A percentile compares a stretch with the other conserved stretches of the same genome.
phyloP scores from a whole-genome alignment of 2,797 vertebrate genomes.

The Ctenopoma multispine region DNA sequence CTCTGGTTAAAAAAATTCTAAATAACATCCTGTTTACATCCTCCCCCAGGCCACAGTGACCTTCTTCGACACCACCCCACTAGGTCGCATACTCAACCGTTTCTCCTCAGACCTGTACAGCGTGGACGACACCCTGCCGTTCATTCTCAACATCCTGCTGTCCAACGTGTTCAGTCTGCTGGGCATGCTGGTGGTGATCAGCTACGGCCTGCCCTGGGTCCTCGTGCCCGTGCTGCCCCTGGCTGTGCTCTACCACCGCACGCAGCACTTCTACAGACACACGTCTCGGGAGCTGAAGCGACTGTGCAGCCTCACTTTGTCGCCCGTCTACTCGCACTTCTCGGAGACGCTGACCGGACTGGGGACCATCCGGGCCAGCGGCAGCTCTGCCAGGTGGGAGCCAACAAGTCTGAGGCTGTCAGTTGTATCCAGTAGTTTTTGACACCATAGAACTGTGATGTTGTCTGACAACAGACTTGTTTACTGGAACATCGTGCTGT shows the following conservation, averaged over 20 bases:
- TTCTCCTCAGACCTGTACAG: constrained; percentile 94
- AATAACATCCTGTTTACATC: neutral
- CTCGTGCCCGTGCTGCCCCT: constrained; percentile 88
- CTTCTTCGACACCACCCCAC: constrained; percentile 93
- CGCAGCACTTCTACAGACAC: constrained; percentile 90
- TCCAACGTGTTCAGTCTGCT: constrained; percentile 88
- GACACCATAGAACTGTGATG: neutral
- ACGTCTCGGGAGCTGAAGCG: constrained; percentile 94
- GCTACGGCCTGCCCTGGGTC: constrained; percentile 92
- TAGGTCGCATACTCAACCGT: constrained; percentile 93
- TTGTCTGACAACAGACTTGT: too few relatives aligned
- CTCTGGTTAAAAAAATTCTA: too few relatives aligned
- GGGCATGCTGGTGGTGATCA: constrained; percentile 91
- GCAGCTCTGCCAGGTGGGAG: constrained; percentile 86
- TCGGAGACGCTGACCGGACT: constrained; percentile 94
- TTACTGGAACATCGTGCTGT: too few relatives aligned
- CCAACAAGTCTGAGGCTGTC: too few relatives aligned
- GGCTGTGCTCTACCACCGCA: constrained; percentile 85
- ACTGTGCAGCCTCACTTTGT: constrained; percentile 91
- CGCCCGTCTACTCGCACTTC: constrained; percentile 95
- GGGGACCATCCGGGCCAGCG: constrained; percentile 88
- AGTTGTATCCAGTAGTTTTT: neutral
- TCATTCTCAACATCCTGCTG: constrained; percentile 94
- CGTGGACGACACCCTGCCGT: constrained; percentile 93
- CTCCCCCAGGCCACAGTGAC: constrained; percentile 86